Percentiles rank a stretch among this genome's conserved stretches.
These are phyloP conservation scores for Etheostoma perlongum DNA, from an alignment of 2,797 vertebrate genomes.

Conservation along the genomic window DNA sequence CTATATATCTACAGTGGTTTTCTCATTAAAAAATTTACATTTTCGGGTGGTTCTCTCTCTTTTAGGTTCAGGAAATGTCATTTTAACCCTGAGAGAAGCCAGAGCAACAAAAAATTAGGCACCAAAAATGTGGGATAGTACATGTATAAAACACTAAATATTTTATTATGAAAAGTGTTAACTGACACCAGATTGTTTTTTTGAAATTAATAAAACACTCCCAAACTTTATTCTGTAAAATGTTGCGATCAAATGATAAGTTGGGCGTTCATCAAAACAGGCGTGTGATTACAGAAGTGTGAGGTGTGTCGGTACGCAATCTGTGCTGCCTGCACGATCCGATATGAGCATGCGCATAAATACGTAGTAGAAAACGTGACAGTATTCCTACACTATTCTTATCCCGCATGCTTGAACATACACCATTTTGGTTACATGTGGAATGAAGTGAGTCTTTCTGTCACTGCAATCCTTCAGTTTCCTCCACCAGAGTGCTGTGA, in stretches of 20 bases:
- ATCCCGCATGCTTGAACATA: too few species aligned
- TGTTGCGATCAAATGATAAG: background rate
- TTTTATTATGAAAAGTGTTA: background rate
- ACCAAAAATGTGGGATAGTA: too few species aligned
- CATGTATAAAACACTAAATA: background rate
- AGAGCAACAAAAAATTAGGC: background rate
- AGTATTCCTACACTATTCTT: too few species aligned
- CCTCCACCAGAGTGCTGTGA: too few species aligned
- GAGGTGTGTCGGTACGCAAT: background rate
- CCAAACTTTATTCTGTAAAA: background rate
- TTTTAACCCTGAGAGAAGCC: slow-evolving; percentile 11
- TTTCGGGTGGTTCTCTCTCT: slow-evolving; percentile 1
- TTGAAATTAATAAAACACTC: background rate
- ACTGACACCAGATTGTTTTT: background rate
- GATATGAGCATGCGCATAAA: too few species aligned
- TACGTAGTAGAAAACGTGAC: too few species aligned
- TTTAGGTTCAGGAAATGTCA: slow-evolving; percentile 1
- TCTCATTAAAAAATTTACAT: slow-evolving; percentile 19
- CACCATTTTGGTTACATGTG: too few species aligned
- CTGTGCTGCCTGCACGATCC: too few species aligned
- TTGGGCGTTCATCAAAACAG: slow-evolving; percentile 4
- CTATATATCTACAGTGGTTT: slow-evolving; percentile 18
- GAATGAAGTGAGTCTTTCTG: too few species aligned
- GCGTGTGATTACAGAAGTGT: background rate
- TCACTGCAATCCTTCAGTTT: too few species aligned